Conservation (phyloP, 2,888 invertebrate species). For the Morinoia aosen region DNA sequence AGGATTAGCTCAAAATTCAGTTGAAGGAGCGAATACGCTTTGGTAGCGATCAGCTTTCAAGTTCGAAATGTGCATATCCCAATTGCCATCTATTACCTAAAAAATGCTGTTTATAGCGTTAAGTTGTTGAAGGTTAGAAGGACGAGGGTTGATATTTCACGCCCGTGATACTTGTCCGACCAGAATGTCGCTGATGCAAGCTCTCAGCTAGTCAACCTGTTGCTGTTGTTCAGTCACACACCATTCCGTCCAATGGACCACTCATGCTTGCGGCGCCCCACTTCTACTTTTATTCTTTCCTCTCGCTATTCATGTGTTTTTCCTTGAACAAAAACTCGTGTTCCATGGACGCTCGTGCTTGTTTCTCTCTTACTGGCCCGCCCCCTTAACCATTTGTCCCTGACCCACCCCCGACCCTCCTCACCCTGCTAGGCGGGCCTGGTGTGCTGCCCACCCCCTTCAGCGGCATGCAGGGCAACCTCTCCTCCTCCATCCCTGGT, state of each 20-base stretch:
- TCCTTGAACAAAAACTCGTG: neutral
- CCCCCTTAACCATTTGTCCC: conserved; percentile 27
- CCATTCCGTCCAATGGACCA: neutral
- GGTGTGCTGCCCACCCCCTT: conserved; percentile 90
- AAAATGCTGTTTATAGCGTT: neutral
- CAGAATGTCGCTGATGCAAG: neutral
- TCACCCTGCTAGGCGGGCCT: conserved; percentile 78
- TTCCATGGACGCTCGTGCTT: conserved; percentile 47
- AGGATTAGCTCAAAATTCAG: neutral
- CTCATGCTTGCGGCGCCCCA: neutral
- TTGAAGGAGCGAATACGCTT: neutral
- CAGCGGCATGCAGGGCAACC: conserved; percentile 83
- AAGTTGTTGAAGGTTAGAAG: neutral
- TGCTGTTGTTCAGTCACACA: neutral
- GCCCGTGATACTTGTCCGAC: neutral
- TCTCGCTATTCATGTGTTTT: neutral
- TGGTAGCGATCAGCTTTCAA: neutral
- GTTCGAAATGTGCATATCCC: neutral
- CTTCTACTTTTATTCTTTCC: neutral
- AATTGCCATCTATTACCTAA: neutral
- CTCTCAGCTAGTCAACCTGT: neutral
- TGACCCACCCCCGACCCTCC: conserved; percentile 42
- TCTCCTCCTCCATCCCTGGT: conserved; percentile 81
- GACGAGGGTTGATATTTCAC: neutral
- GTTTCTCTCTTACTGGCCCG: conserved; percentile 31